Evolutionary conservation across 92 coral and sea anemone genomes (phyloP), one percentile per base, ranked within the genome.

Genomic region (Umimayanthus chanpuru): DNA sequence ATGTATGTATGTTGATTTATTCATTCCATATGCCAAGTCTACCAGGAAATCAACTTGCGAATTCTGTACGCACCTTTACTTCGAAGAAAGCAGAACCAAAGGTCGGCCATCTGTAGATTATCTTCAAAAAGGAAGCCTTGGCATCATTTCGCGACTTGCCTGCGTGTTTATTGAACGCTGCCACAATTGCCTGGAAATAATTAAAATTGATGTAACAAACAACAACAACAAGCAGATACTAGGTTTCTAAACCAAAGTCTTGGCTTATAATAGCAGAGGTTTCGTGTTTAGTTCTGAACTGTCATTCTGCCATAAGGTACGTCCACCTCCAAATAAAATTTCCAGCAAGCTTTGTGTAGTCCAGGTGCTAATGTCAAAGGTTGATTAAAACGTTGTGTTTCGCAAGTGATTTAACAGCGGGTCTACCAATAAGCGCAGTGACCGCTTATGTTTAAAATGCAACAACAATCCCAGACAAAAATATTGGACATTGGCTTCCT

Each of bases 11-110:
- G 15, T 2, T 47, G 23, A 18, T 61, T 61, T 4, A 61, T 20
- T 61, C 9, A 61, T 61, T 61, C 26, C 6, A 20, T 71, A 71
- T 71, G 2, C 21, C 18, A 6, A 32, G 11, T 16, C 11, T 43
- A 15, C 26, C 26, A 16, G 28, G n/a, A 29, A 20, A 2, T 53
- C 58, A 12, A 53, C 4, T n/a, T 30, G 30, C 64, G 56, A 25
- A 30, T 18, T 4, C 29, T 85, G 6, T 43, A 44, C 92, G 30
- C 38, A 96, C 99, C 93, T 96, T 96, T 88, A 97, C 96, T 95
- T 97, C 99, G 85, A 96, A 96, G 93, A 96, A 96, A 0, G 99
- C 99, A 1, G 99, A 96, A 9, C 99, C 99, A 81, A 96, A 96
- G 9, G 99, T 96, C 26, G 98, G 98, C 99, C 99, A 96, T 90